A percentile compares a stretch with the other conserved stretches of the same genome.
Conservation (phyloP, 2,888 invertebrate genomes). For the Heliconius ismenius region DNA sequence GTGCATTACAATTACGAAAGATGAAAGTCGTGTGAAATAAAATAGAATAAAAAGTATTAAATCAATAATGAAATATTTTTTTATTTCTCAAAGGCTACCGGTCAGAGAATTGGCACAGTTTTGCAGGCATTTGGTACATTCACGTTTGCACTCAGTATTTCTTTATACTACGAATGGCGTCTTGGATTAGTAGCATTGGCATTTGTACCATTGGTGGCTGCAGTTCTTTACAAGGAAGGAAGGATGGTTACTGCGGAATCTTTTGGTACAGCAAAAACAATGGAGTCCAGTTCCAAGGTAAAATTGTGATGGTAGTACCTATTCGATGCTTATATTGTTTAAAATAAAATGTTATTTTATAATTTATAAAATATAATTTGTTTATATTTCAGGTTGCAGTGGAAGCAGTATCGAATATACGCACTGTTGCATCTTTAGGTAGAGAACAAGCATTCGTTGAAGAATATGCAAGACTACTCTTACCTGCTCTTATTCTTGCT, state of each 20-base stretch:
- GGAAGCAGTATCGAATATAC: constrained; percentile 89
- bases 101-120: constrained; percentile 89
- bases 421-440: constrained; percentile 88
- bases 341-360: no score
- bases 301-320: no score
- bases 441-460: constrained; percentile 85
- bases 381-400: constrained; percentile 82
- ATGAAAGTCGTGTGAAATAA: no score
- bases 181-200: constrained; percentile 87
- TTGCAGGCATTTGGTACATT: constrained; percentile 88
- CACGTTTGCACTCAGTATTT: constrained; percentile 83
- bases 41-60: neutral
- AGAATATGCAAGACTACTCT: constrained; percentile 83
- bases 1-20: no score
- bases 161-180: constrained; percentile 88
- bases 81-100: constrained; percentile 84
- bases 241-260: constrained; percentile 85
- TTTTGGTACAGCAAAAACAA: constrained; percentile 84
- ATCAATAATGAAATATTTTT: neutral
- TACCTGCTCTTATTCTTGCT: constrained; percentile 82
- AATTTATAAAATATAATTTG: no score
- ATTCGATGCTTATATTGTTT: no score
- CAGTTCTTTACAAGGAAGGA: constrained; percentile 85
- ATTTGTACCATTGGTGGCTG: constrained; percentile 87
- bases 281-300: constrained; percentile 88